phyloP scores from a whole-genome alignment of 2,888 invertebrate genomes.

The Melinaea marsaeus region DNA sequence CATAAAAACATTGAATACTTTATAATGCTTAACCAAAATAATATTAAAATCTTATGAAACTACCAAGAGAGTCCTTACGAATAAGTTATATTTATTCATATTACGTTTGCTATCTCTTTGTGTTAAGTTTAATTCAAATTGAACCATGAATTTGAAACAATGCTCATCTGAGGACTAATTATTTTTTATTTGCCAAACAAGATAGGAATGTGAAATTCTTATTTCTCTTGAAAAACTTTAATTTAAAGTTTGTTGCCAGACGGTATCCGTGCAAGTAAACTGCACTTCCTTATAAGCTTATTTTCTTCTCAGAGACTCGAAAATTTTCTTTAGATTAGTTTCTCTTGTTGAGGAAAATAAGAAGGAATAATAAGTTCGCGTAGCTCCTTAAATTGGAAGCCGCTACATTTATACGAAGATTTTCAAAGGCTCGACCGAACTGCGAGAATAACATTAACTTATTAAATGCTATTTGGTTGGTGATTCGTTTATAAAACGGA shows the following conservation, averaged over 20 bases:
- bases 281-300: slow-evolving; percentile 75
- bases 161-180: not conserved
- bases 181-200: slow-evolving; percentile 6
- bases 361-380: slow-evolving; percentile 70
- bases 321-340: slow-evolving; percentile 78
- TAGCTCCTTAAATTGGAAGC: slow-evolving; percentile 68
- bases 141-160: not conserved
- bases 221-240: slow-evolving; percentile 66
- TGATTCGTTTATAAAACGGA: not conserved
- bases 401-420: slow-evolving; percentile 53
- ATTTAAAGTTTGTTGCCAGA: slow-evolving; percentile 70
- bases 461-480: slow-evolving; percentile 11
- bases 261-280: slow-evolving; percentile 66
- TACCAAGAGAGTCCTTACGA: too few species aligned
- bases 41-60: too few species aligned
- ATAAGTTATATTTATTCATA: too few species aligned
- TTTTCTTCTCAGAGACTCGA: slow-evolving; percentile 71
- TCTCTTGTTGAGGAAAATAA: slow-evolving; percentile 74
- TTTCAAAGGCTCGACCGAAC: slow-evolving; percentile 36
- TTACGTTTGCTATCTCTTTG: too few species aligned
- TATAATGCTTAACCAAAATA: too few species aligned
- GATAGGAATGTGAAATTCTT: slow-evolving; percentile 43
- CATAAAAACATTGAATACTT: too few species aligned
- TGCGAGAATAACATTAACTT: slow-evolving; percentile 35
- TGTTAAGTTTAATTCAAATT: too few species aligned